Percentiles rank a stretch among this genome's conserved stretches.
phyloP scores from a whole-genome alignment of 2,888 invertebrate species.

The Drosophila hamatofila region DNA sequence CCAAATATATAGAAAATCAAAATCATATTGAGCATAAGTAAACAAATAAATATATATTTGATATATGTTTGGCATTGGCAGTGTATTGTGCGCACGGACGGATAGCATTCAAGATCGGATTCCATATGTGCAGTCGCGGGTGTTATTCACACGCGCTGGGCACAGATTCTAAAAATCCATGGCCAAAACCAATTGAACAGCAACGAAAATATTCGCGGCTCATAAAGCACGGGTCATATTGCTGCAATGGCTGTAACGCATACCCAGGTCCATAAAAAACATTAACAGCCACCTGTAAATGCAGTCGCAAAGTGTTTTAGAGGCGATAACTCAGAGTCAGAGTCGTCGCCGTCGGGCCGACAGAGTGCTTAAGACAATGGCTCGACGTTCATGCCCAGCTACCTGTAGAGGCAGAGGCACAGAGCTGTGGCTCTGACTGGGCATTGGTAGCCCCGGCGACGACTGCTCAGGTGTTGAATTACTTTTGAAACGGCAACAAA shows the following conservation, averaged over 20 bases:
- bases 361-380: constrained; percentile 48
- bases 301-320: constrained; percentile 33
- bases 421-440: constrained; percentile 1
- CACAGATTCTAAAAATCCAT: constrained; percentile 53
- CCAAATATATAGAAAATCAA: constrained; percentile 11
- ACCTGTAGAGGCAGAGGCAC: constrained; percentile 9
- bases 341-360: constrained; percentile 9
- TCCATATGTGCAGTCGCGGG: constrained; percentile 15
- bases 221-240: constrained; percentile 38
- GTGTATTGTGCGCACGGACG: neutral
- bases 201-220: constrained; percentile 41
- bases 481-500: constrained; percentile 59
- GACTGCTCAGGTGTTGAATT: constrained; percentile 49
- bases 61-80: constrained; percentile 41
- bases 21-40: neutral
- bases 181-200: constrained; percentile 40
- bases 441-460: constrained; percentile 19
- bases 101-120: constrained; percentile 42
- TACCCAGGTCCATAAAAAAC: constrained; percentile 62
- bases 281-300: constrained; percentile 73
- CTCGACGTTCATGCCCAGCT: constrained; percentile 39
- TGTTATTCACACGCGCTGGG: constrained; percentile 42
- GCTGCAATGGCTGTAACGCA: constrained; percentile 8
- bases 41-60: neutral
- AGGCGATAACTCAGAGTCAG: constrained; percentile 33